These are phyloP conservation scores for Proterorhinus semilunaris DNA, from an alignment of 2,113 vertebrate genomes.

Conservation along the genomic window DNA sequence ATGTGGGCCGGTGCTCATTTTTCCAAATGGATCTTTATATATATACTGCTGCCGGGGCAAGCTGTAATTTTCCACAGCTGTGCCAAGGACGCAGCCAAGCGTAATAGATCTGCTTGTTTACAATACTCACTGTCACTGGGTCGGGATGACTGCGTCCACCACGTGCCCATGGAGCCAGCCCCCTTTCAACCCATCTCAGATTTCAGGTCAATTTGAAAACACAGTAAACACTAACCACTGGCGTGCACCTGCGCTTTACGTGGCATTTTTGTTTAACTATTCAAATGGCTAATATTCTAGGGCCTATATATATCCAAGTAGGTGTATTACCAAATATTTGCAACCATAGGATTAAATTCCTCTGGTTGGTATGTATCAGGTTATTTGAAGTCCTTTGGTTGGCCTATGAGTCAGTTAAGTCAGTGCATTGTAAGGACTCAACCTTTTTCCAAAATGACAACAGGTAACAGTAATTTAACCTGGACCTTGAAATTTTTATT, in stretches of 20 bases:
- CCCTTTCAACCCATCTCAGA: slow-evolving; percentile 11
- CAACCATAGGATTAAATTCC: not conserved
- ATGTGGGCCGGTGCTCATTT: not conserved
- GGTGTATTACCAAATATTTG: not conserved
- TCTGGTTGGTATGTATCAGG: not conserved
- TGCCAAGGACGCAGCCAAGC: slow-evolving; percentile 3
- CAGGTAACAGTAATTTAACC: slow-evolving; percentile 17
- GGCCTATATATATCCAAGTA: not conserved
- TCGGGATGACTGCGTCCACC: slow-evolving; percentile 18
- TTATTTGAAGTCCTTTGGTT: no score
- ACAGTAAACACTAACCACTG: not conserved
- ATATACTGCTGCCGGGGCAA: slow-evolving; percentile 2
- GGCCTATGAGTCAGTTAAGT: no score
- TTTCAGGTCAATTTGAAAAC: slow-evolving; percentile 18
- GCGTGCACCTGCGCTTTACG: not conserved
- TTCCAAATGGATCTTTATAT: not conserved
- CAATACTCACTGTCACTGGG: not conserved
- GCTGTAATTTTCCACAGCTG: slow-evolving; percentile 67
- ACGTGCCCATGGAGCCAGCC: not conserved
- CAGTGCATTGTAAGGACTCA: no score
- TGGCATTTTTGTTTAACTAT: no score
- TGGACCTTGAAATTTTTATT: slow-evolving; percentile 62
- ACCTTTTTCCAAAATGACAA: not conserved
- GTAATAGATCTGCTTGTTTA: slow-evolving; percentile 34
- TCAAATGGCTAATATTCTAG: no score